Percentiles rank a stretch among this genome's conserved stretches.
Conservation (phyloP, 2,888 invertebrate species). For the Rutpela maculata region DNA sequence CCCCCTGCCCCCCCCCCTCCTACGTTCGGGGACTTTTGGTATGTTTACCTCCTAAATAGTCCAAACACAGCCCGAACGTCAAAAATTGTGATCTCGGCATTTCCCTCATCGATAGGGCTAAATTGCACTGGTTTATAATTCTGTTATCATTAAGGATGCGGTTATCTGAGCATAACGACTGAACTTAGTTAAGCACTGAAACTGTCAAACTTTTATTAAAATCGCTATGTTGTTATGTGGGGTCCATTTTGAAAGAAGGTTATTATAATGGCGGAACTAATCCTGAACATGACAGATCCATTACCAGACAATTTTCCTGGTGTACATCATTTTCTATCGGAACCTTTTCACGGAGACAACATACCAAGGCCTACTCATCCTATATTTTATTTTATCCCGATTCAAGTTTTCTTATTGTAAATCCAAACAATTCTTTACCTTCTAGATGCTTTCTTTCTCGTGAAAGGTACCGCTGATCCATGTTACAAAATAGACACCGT, state of each 20-base stretch:
- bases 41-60: too few species aligned
- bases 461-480: slow-evolving; percentile 12
- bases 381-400: slow-evolving; percentile 25
- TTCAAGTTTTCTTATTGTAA: slow-evolving; percentile 18
- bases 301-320: slow-evolving; percentile 44
- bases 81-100: too few species aligned
- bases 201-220: slow-evolving; percentile 12
- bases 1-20: too few species aligned
- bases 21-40: too few species aligned
- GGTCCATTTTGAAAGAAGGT: slow-evolving; percentile 20
- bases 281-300: slow-evolving; percentile 52
- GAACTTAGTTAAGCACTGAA: background rate
- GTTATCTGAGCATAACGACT: background rate
- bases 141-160: background rate
- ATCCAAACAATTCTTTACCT: slow-evolving; percentile 31
- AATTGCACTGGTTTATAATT: too few species aligned
- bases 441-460: slow-evolving; percentile 23
- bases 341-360: background rate
- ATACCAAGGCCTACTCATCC: background rate
- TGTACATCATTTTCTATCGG: slow-evolving; percentile 18
- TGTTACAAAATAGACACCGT: background rate
- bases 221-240: background rate
- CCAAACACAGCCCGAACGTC: too few species aligned
- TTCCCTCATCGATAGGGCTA: too few species aligned
- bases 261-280: slow-evolving; percentile 37